Conservation (phyloP, 1,140 invertebrate genomes). For the Papilio polytes region DNA sequence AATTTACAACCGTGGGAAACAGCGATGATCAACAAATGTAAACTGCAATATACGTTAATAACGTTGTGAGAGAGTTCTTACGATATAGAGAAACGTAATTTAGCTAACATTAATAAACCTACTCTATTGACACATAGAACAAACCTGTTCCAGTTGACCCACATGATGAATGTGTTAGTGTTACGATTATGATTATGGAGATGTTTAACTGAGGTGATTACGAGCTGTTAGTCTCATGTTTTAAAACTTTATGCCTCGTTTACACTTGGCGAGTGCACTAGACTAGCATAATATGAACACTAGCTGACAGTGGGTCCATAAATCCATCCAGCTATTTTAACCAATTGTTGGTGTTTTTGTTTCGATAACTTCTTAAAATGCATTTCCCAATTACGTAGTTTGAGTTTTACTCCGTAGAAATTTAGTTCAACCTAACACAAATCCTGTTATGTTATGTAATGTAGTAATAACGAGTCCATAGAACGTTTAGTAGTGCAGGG, state of each 20-base stretch:
- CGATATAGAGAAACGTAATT: neutral
- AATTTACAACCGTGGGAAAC: neutral
- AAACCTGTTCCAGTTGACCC: conserved; percentile 22
- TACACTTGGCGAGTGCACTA: too few species aligned
- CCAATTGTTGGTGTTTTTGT: too few species aligned
- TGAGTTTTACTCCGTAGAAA: too few species aligned
- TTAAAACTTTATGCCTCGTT: neutral
- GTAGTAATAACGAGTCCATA: too few species aligned
- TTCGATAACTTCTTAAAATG: too few species aligned
- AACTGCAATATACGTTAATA: neutral
- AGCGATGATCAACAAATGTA: neutral
- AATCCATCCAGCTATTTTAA: too few species aligned
- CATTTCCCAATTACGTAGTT: too few species aligned
- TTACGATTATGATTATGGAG: conserved; percentile 34
- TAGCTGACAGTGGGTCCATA: too few species aligned
- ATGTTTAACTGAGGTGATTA: conserved; percentile 11
- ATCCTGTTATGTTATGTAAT: too few species aligned
- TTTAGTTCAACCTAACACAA: too few species aligned
- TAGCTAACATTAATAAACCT: neutral
- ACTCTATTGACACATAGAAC: conserved; percentile 14
- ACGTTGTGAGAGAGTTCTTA: neutral
- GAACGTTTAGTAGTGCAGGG: too few species aligned
- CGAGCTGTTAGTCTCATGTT: neutral
- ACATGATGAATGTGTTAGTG: conserved; percentile 34
- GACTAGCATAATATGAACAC: too few species aligned